These are phyloP conservation scores for Ochotona princeps DNA, from an alignment of 2,113 vertebrate genomes.

Conservation along the genomic window DNA sequence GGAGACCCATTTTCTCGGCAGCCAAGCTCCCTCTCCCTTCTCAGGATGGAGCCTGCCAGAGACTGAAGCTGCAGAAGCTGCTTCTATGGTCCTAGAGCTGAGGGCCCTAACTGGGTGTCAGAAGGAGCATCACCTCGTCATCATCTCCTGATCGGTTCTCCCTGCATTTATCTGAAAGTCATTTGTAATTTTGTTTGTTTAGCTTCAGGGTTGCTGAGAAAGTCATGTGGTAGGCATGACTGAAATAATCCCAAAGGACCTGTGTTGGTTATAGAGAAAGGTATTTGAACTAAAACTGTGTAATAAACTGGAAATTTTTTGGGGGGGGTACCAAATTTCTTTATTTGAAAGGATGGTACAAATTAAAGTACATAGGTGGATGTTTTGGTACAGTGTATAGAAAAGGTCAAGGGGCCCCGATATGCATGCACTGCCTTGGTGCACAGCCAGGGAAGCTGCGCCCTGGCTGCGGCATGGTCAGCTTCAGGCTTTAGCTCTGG, in stretches of 20 bases:
- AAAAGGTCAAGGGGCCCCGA: too few species aligned
- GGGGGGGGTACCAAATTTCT: too few species aligned
- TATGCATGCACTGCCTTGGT: too few species aligned
- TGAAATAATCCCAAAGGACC: background rate
- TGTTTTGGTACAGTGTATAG: too few species aligned
- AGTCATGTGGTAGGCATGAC: conserved; percentile 9
- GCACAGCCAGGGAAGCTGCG: too few species aligned
- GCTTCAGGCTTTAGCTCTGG: too few species aligned
- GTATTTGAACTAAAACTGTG: conserved; percentile 22
- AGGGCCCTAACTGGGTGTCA: background rate
- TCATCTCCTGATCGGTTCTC: background rate
- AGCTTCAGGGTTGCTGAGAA: conserved; percentile 11
- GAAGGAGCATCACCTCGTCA: background rate
- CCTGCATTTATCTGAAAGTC: background rate
- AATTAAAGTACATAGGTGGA: too few species aligned
- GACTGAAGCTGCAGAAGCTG: background rate
- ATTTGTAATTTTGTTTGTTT: conserved; percentile 41
- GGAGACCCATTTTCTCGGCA: background rate
- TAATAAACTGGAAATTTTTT: conserved; percentile 51
- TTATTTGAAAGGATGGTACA: too few species aligned
- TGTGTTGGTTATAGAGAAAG: conserved; percentile 43
- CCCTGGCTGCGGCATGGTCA: too few species aligned
- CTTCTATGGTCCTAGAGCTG: background rate
- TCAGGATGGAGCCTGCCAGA: background rate
- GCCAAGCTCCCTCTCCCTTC: background rate